phyloP scores from a whole-genome alignment of 2,888 invertebrate species.

The Hipparchia sbordonii region DNA sequence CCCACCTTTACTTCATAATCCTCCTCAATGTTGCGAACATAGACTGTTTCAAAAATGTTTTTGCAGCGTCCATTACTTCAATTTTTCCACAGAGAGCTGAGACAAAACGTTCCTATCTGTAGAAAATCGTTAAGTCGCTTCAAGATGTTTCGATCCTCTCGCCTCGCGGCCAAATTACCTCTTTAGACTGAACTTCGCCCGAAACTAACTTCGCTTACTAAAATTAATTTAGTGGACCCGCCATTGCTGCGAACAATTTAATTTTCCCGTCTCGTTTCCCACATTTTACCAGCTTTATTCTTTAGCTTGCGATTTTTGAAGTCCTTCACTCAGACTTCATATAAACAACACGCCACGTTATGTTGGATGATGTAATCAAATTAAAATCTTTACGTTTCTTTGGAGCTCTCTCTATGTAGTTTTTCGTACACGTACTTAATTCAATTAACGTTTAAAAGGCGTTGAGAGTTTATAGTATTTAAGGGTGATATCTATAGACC shows the following conservation, averaged over 20 bases:
- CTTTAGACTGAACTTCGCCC: conserved; percentile 52
- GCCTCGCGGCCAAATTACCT: conserved; percentile 56
- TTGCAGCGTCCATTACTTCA: too few relatives aligned
- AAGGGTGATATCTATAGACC: too few relatives aligned
- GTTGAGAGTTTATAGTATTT: too few relatives aligned
- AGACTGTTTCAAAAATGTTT: too few relatives aligned
- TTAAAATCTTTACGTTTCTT: conserved; percentile 1
- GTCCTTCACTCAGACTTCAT: conserved; percentile 1
- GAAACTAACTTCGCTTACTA: conserved; percentile 61
- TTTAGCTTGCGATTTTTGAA: conserved; percentile 6
- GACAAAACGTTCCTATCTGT: conserved; percentile 8
- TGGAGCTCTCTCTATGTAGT: neutral
- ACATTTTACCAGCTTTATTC: conserved; percentile 28
- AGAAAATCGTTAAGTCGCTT: conserved; percentile 47
- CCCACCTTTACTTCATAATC: too few relatives aligned
- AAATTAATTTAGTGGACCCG: conserved; percentile 65
- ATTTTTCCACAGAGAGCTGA: neutral
- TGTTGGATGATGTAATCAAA: neutral
- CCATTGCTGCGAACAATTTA: conserved; percentile 60
- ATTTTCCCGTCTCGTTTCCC: conserved; percentile 50
- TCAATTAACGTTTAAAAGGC: neutral
- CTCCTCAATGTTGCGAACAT: too few relatives aligned
- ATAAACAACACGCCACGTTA: neutral
- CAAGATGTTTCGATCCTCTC: conserved; percentile 48
- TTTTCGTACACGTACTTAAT: neutral